These are phyloP conservation scores for Agrenia bidenticulata DNA, from an alignment of 2,888 invertebrate species.

Conservation along the genomic window DNA sequence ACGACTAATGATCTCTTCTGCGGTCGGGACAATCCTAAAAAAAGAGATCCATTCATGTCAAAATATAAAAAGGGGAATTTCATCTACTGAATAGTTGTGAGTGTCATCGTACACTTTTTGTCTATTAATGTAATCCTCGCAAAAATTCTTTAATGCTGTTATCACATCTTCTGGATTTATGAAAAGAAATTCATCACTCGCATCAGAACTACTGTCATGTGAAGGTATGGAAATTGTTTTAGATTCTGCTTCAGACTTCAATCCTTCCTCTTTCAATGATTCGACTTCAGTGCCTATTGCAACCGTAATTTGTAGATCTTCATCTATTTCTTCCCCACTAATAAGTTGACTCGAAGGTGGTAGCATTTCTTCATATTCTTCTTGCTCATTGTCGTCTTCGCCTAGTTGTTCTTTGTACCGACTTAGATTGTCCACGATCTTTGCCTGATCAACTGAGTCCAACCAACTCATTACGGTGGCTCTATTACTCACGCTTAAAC, in stretches of 20 bases:
- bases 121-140: slow-evolving; percentile 42
- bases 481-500: slow-evolving; percentile 25
- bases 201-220: slow-evolving; percentile 25
- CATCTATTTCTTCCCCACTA: slow-evolving; percentile 13
- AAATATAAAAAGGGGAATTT: background rate
- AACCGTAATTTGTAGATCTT: background rate
- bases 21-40: slow-evolving; percentile 30
- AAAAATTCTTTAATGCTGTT: slow-evolving; percentile 42
- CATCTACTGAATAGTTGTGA: background rate
- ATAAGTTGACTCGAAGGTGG: background rate
- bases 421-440: slow-evolving; percentile 1
- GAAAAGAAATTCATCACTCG: slow-evolving; percentile 39
- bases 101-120: slow-evolving; percentile 30
- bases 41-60: background rate
- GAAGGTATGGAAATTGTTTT: slow-evolving; percentile 21
- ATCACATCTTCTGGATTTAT: slow-evolving; percentile 46
- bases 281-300: background rate
- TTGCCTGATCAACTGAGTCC: slow-evolving; percentile 23
- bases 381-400: slow-evolving; percentile 12
- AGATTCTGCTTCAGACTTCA: slow-evolving; percentile 11
- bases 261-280: background rate
- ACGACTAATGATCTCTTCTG: slow-evolving; percentile 37
- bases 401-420: slow-evolving; percentile 10
- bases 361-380: slow-evolving; percentile 1
- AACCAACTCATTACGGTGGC: slow-evolving; percentile 41